Base-by-base conservation (phyloP, 2,888 invertebrate species). In the Catocala fraxini region DNA sequence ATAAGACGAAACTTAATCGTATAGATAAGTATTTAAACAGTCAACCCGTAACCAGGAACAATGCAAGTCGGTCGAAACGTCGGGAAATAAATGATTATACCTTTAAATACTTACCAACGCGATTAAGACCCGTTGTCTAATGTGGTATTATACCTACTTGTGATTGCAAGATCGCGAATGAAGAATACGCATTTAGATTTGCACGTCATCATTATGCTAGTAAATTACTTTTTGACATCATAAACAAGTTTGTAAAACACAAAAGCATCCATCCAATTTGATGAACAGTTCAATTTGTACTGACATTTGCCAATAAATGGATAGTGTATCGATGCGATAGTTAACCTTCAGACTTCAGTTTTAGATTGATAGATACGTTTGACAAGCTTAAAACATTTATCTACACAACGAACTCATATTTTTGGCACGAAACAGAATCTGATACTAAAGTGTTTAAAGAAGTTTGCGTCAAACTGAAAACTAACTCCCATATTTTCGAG, bases 321-420 rank as follows among this genome's bases (percentile, higher is more conserved):
- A 42, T 57, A 46, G 54, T 56, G 49, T 60, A 48, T 12, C 58
- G 35, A 63, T 41, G 15, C 11, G 45, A 49, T 48, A 60, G 59
- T 63, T 71, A 63, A 65, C 73, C 71, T 74, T 73, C 63, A 61
- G 43, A 58, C 69, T 59, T 71, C 67, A 67, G 64, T 69, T 71
- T 59, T 46, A 68, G 73, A 71, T 69, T 71, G 67, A 70, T 70
- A 63, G 70, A 68, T 73, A 61, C 61, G 42, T 66, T 63, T 61
- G 70, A 73, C 63, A 65, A 60, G 45, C 52, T 45, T 49, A 42
- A 57, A 54, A 58, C 57, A 59, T 62, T 61, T 60, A 62, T 62
- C 46, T 56, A 34, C 25, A 33, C 6, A 52, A 33, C 10, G 11
- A 56, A 42, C 12, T 49, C 12, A 52, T 46, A 46, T 46, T 51